Base-by-base conservation (phyloP, 2,888 invertebrate genomes). In the Sphaeridia pumilis region DNA sequence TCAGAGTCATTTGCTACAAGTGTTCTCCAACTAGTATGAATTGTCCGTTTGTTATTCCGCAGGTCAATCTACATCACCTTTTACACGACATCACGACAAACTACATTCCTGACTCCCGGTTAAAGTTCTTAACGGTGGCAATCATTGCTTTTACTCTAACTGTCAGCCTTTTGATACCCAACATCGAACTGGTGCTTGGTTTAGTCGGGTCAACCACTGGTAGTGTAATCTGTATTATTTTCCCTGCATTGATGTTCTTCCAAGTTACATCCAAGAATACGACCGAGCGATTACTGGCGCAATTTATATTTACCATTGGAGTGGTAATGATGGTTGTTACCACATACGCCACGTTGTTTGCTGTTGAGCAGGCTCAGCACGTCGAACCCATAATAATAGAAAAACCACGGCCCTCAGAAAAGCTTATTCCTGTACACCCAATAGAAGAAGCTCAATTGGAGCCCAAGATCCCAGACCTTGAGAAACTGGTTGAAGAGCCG, bases 151-250 rank as follows among this genome's bases (percentile, higher is more conserved):
- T 79, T 21, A 83, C 93, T 0, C 74, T 95, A 46, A 72, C 81
- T 53, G 78, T 85, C 52, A 92, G 90, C 14, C 78, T 97, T 47
- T 70, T 90, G 58, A 82, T 95, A 64, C 97, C 97, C 17, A 93
- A 89, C 68, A 88, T 90, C 54, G 90, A 97, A 74, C 78, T 95
- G 65, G 88, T 97, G 49, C 77, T 98, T 54, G 94, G 94, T 0
- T 73, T 97, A 31, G 83, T 92, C 34, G 97, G 97, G 1, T 89
- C 95, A 1, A 94, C 95, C 0, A 90, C 94, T 64, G 97, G 97
- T 0, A 85, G 90, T 14, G 78, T 89, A 61, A 84, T 97, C 61
- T 94, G 94, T 66, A 80, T 93, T 31, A 82, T 95, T 67, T 86
- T 94, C 67, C 97, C 97, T 0, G 86, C 93, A 0, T 78, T 87